Percentiles rank a stretch among this genome's conserved stretches.
Conservation (phyloP, 2,888 invertebrate species). For the Troglohyphantes excavatus region DNA sequence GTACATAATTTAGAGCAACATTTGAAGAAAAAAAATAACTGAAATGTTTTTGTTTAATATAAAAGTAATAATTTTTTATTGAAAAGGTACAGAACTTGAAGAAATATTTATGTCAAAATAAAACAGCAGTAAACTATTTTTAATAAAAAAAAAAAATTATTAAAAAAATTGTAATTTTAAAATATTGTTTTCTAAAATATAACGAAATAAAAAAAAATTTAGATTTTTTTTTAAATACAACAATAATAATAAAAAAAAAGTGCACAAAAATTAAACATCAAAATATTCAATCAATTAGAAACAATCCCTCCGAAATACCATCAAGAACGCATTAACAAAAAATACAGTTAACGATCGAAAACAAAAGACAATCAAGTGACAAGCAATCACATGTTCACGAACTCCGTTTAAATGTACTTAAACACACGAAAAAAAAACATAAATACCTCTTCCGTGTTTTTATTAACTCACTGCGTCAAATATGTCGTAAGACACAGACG, state of each 20-base stretch:
- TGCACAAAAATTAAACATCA: neutral
- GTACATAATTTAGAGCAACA: no score
- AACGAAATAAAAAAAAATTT: no score
- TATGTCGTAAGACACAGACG: slow-evolving; percentile 43
- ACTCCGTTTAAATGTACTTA: slow-evolving; percentile 34
- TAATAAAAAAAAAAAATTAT: no score
- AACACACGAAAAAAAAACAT: slow-evolving; percentile 27
- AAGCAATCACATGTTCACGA: slow-evolving; percentile 71
- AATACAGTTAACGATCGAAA: neutral
- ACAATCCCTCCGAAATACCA: neutral
- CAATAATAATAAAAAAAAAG: neutral
- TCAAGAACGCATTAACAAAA: neutral
- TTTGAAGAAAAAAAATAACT: no score
- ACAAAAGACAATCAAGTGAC: slow-evolving; percentile 14
- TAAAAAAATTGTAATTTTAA: no score
- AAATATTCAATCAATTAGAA: neutral
- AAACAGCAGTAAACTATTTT: no score
- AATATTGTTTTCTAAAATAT: no score
- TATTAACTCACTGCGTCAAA: slow-evolving; percentile 39
- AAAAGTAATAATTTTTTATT: no score
- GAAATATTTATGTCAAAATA: no score
- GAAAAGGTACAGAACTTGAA: no score
- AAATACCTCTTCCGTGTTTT: slow-evolving; percentile 35
- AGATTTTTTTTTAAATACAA: neutral
- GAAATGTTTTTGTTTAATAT: no score